Evolutionary conservation across 1,140 invertebrate species (phyloP), one percentile per base, ranked within the genome.

Genomic region (Atta texana): DNA sequence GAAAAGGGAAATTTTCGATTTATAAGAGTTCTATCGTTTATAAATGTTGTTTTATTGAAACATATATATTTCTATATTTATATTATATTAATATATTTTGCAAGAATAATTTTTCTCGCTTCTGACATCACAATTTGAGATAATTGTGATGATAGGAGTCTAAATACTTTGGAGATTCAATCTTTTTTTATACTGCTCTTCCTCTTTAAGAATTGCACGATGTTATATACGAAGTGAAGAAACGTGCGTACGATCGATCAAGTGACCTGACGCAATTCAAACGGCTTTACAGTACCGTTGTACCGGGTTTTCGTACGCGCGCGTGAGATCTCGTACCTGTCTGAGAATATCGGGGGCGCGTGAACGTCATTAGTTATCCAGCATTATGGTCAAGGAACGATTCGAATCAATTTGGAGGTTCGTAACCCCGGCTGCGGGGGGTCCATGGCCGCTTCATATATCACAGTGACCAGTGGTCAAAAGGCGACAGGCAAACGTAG

Each of bases 351-450:
- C 81, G 74, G 82, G 85, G 44, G 31, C 68, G 81, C 75, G 85
- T 8, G 72, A 64, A 72, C 49, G 84, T 90, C 91, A 92, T 92
- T 92, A 92, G 86, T 92, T 92, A 92, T 88, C 88, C 81, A 59
- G 88, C 72, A 91, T 91, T 92, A 92, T 91, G 68, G 89, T 31
- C 85, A 39, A 55, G 80, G 78, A 88, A 92, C 91, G 89, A 90
- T 92, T 92, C 89, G 86, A 92, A 92, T 92, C 91, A 92, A 92
- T 92, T 92, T 90, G 80, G 86, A 87, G 88, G 86, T 85, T 86
- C 81, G 86, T 84, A 89, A 88, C 77, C 89, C 71, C 68, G 55
- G 49, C 55, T 87, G 59, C 81, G 86, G 88, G 88, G 86, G 72
- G 89, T 85, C 68, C 61, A 34, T 69, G 75, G 49, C 69, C n/a